Evolutionary conservation across 2,888 invertebrate species (phyloP).

Genomic region (Noctua comes): DNA sequence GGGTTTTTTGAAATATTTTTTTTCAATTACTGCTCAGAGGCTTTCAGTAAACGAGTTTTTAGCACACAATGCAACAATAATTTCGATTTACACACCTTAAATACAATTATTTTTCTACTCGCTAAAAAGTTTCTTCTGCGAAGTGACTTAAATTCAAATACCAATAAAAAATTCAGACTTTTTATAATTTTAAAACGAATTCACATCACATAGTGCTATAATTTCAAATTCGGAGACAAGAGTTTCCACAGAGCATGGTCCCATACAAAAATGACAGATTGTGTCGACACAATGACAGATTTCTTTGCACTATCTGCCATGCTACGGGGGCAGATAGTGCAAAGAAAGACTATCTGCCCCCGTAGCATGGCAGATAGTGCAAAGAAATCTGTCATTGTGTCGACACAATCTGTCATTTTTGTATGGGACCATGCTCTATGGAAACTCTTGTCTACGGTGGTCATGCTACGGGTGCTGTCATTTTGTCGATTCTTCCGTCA

Average conservation of each 20-base stretch:
- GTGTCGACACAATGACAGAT: too few relatives aligned
- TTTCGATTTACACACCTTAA: background rate
- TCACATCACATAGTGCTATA: background rate
- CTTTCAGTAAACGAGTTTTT: constrained; percentile 12
- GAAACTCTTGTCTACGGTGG: background rate
- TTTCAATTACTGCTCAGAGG: background rate
- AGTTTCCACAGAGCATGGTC: too few relatives aligned
- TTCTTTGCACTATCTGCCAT: too few relatives aligned
- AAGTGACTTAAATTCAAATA: background rate
- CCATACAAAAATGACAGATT: background rate
- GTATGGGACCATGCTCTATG: background rate
- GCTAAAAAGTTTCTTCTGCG: background rate
- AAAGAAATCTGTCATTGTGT: too few relatives aligned
- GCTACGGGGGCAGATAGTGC: too few relatives aligned
- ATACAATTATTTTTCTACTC: background rate
- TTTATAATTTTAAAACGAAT: constrained; percentile 28
- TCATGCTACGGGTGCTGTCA: too few relatives aligned
- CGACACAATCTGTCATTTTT: too few relatives aligned
- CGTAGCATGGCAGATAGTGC: too few relatives aligned
- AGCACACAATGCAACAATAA: constrained; percentile 10
- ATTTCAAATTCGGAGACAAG: constrained; percentile 1
- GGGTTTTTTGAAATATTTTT: too few relatives aligned
- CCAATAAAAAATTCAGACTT: constrained; percentile 42
- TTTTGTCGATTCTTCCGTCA: too few relatives aligned
- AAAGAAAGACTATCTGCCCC: too few relatives aligned